Conservation (phyloP, 2,888 invertebrate species). For the Globia sparganii region DNA sequence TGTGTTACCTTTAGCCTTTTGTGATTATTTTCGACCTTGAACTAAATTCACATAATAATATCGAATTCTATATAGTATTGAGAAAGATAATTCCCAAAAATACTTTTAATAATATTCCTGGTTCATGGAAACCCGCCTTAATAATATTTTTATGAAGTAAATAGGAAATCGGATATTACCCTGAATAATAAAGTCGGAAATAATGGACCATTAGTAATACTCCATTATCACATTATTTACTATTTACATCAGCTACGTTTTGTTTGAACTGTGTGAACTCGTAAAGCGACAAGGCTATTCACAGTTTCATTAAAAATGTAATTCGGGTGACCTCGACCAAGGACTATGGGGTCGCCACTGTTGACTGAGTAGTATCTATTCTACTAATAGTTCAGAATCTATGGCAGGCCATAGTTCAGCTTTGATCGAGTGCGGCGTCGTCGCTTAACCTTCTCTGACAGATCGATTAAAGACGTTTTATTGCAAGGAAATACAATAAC, state of each 20-base stretch:
- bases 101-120: background rate
- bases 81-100: conserved; percentile 7
- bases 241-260: conserved; percentile 31
- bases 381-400: conserved; percentile 27
- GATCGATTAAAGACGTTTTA: conserved; percentile 30
- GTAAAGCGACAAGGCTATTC: conserved; percentile 42
- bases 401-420: conserved; percentile 24
- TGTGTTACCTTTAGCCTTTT: conserved; percentile 14
- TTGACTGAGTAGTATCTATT: conserved; percentile 29
- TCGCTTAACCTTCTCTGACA: conserved; percentile 26
- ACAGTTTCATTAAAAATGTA: conserved; percentile 52
- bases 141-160: conserved; percentile 8
- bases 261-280: conserved; percentile 11
- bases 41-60: background rate
- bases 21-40: background rate
- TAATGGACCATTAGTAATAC: conserved; percentile 25
- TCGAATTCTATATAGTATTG: background rate
- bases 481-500: conserved; percentile 21
- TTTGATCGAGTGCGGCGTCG: conserved; percentile 32
- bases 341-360: conserved; percentile 36
- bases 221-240: conserved; percentile 31
- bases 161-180: conserved; percentile 4
- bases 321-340: conserved; percentile 35
- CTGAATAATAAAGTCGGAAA: conserved; percentile 23
- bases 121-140: background rate